Percentiles rank a stretch among this genome's conserved stretches.
Evolutionary conservation across 1,140 invertebrate genomes (phyloP).

Genomic region (Centruroides vittatus): DNA sequence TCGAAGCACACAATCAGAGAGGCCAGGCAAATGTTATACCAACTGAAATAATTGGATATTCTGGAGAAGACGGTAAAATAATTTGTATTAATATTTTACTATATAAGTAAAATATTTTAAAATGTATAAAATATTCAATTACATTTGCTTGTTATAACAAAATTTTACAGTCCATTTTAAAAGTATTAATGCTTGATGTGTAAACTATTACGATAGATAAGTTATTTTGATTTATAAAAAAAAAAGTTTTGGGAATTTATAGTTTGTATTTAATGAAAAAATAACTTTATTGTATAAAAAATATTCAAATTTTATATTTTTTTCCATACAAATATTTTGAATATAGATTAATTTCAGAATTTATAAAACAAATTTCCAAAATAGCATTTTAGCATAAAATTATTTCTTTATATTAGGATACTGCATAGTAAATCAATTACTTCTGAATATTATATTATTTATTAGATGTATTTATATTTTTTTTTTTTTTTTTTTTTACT

Average conservation of each 20-base stretch:
- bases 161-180: background rate
- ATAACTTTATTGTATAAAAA: background rate
- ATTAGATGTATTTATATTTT: background rate
- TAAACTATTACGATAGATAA: background rate
- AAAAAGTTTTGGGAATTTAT: background rate
- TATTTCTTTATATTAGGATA: too few relatives aligned
- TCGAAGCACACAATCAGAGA: conserved; percentile 75
- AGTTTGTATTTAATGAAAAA: background rate
- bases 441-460: too few relatives aligned
- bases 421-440: too few relatives aligned
- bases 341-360: too few relatives aligned
- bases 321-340: too few relatives aligned
- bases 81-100: background rate
- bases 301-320: too few relatives aligned
- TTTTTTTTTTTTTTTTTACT: background rate
- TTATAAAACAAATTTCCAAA: too few relatives aligned
- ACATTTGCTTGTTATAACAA: background rate
- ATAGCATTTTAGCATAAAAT: too few relatives aligned
- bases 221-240: background rate
- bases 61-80: conserved; percentile 63
- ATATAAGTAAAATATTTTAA: too few relatives aligned
- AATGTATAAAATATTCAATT: background rate
- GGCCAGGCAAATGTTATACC: conserved; percentile 74
- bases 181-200: background rate
- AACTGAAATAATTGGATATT: conserved; percentile 71